Conservation (phyloP, 53 echinoderm and acorn worm species). For the Glandiceps talaboti region DNA sequence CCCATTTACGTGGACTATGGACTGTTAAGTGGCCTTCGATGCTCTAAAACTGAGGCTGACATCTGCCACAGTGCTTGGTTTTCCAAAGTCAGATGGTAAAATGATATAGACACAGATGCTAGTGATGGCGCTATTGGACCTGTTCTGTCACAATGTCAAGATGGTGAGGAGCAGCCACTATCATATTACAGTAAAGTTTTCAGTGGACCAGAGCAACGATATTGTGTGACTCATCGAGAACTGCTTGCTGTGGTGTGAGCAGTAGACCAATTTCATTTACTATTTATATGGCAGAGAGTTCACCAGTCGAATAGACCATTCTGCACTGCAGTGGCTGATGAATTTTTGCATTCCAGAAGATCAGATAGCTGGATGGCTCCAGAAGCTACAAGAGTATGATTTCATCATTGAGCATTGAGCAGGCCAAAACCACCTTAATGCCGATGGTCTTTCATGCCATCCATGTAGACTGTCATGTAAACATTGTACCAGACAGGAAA, state of each 20-base stretch:
- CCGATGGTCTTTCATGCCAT: neutral
- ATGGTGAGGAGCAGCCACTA: neutral
- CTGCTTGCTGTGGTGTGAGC: neutral
- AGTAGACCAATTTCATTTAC: neutral
- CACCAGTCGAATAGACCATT: neutral
- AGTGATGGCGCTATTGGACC: neutral
- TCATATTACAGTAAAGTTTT: neutral
- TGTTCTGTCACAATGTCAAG: neutral
- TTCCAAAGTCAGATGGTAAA: neutral
- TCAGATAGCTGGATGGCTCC: neutral
- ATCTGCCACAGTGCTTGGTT: neutral
- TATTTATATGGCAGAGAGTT: neutral
- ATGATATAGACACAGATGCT: neutral
- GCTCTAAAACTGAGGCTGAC: neutral
- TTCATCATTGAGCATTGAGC: neutral
- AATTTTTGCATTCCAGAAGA: neutral
- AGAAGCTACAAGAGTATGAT: neutral
- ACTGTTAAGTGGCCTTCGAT: neutral
- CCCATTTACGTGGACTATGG: neutral
- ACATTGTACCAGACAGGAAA: neutral
- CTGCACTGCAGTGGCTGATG: neutral
- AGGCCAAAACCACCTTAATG: neutral
- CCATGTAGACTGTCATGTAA: neutral
- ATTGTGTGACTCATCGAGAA: neutral
- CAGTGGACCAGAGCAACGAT: neutral